Evolutionary conservation across 2,797 vertebrate species (phyloP).

Genomic region (Nyctalus aviator): DNA sequence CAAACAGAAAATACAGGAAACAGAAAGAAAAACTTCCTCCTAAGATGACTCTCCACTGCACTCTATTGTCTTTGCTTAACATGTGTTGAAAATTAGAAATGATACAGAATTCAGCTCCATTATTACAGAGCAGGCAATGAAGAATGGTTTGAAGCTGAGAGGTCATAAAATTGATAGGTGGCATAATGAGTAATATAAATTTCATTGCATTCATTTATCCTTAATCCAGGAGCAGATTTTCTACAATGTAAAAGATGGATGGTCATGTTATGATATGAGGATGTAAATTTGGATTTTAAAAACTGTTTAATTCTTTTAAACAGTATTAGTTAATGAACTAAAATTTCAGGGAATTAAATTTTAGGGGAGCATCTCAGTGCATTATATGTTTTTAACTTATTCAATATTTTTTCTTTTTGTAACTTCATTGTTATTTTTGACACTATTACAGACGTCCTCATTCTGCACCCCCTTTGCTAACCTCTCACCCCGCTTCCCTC

Average conservation of each 20-base stretch:
- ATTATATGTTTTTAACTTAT: background rate
- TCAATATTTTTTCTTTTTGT: slow-evolving; percentile 20
- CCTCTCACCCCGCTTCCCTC: background rate
- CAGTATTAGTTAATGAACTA: background rate
- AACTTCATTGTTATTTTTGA: background rate
- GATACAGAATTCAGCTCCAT: background rate
- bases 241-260: background rate
- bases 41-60: background rate
- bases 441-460: background rate
- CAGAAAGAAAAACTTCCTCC: background rate
- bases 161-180: background rate
- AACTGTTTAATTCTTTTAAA: background rate
- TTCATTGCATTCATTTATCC: background rate
- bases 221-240: background rate
- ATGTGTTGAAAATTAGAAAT: background rate
- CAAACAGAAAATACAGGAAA: background rate
- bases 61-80: background rate
- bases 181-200: background rate
- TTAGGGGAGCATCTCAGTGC: background rate
- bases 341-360: background rate
- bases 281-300: slow-evolving; percentile 37
- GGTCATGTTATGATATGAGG: background rate
- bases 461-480: background rate
- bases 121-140: background rate
- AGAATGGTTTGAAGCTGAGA: background rate